These are phyloP conservation scores for Atta cephalotes DNA, from an alignment of 1,140 invertebrate species.

Conservation along the genomic window DNA sequence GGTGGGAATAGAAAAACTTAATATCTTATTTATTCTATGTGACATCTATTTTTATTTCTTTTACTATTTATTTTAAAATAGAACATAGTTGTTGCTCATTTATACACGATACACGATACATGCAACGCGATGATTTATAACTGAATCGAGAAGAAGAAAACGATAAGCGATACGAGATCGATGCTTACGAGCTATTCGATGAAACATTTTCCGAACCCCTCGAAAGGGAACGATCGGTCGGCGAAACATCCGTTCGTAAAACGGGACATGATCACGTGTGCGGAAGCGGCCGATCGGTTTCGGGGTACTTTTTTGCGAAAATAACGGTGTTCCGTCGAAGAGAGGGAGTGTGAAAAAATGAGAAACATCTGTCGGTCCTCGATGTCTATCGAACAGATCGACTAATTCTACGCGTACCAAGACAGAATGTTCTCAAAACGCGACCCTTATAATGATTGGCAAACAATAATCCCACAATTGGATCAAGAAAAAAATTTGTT, in stretches of 20 bases:
- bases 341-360: constrained; percentile 78
- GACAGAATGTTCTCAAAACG: constrained; percentile 23
- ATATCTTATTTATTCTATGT: background rate
- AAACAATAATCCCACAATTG: constrained; percentile 14
- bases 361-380: constrained; percentile 84
- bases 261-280: constrained; percentile 59
- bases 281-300: constrained; percentile 76
- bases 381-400: constrained; percentile 82
- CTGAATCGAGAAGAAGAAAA: constrained; percentile 22
- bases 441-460: constrained; percentile 14
- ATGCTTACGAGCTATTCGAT: constrained; percentile 58
- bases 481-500: background rate
- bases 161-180: constrained; percentile 56
- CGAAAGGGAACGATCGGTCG: constrained; percentile 68
- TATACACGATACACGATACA: background rate
- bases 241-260: constrained; percentile 60
- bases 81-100: background rate
- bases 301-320: constrained; percentile 82
- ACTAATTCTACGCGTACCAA: constrained; percentile 52
- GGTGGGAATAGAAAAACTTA: background rate
- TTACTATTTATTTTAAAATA: constrained; percentile 24
- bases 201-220: constrained; percentile 54
- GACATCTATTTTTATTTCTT: background rate
- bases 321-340: constrained; percentile 80
- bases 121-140: constrained; percentile 25